These are phyloP conservation scores for Margarornis squamiger DNA, from an alignment of 2,797 vertebrate species.

Conservation along the genomic window DNA sequence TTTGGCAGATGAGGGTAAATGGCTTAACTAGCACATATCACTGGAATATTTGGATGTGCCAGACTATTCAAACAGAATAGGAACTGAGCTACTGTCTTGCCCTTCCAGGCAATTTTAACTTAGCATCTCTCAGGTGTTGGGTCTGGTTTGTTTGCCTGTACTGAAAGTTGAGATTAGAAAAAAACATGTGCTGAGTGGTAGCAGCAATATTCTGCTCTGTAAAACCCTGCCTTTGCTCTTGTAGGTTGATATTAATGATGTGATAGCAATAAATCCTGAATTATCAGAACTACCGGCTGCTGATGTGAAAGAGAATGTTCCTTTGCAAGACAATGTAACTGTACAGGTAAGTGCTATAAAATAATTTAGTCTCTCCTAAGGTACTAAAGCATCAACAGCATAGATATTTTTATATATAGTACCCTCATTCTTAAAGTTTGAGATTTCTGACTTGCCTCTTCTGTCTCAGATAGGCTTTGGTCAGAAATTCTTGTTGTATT, in stretches of 20 bases:
- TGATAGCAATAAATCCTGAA: constrained; percentile 76
- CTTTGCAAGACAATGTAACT: constrained; percentile 73
- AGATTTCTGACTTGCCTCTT: neutral
- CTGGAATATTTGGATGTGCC: neutral
- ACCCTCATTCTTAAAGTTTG: neutral
- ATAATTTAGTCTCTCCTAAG: neutral
- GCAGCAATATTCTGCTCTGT: neutral
- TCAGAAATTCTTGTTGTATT: neutral
- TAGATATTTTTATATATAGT: neutral
- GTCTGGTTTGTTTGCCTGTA: neutral
- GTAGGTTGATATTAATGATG: constrained; percentile 76
- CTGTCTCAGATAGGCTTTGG: neutral
- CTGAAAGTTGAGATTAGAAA: neutral
- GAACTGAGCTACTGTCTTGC: neutral
- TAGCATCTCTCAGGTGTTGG: neutral
- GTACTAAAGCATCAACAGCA: neutral
- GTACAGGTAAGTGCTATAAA: constrained; percentile 65
- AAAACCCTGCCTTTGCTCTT: constrained; percentile 27
- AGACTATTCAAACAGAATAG: neutral
- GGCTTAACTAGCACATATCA: neutral
- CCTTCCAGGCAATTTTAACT: neutral
- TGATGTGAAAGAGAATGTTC: constrained; percentile 72
- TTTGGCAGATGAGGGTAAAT: neutral
- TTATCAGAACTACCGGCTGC: constrained; percentile 51
- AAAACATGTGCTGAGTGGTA: neutral